Conservation (phyloP, 2,888 invertebrate species). For the Zaprionus obscuricornis region DNA sequence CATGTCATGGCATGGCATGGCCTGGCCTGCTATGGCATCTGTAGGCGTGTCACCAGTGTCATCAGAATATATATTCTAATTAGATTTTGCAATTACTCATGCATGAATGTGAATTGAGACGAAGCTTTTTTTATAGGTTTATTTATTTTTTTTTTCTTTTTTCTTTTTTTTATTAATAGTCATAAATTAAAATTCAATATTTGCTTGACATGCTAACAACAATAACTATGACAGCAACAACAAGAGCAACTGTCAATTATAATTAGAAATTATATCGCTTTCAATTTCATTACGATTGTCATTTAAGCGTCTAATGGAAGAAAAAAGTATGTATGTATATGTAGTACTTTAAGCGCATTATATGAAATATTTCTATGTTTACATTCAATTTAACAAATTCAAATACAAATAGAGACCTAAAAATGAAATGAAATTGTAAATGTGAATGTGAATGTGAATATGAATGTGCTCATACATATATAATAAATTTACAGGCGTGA, state of each 20-base stretch:
- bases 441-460: not conserved
- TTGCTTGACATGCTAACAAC: slow-evolving; percentile 30
- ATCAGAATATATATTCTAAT: slow-evolving; percentile 48
- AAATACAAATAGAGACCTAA: slow-evolving; percentile 9
- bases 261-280: slow-evolving; percentile 34
- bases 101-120: slow-evolving; percentile 26
- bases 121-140: slow-evolving; percentile 5
- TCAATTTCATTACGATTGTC: slow-evolving; percentile 43
- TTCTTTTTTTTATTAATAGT: too few species aligned
- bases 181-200: slow-evolving; percentile 46
- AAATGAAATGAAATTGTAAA: not conserved
- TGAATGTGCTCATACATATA: not conserved
- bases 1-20: too few species aligned
- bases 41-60: slow-evolving; percentile 20
- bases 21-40: slow-evolving; percentile 43
- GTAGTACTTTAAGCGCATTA: slow-evolving; percentile 48
- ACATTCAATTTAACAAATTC: slow-evolving; percentile 41
- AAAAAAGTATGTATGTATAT: not conserved
- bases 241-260: slow-evolving; percentile 42
- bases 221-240: not conserved
- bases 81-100: slow-evolving; percentile 48
- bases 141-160: too few species aligned
- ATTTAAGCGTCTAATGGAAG: slow-evolving; percentile 25
- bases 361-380: slow-evolving; percentile 34
- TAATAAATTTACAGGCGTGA: slow-evolving; percentile 21